A percentile compares a stretch with the other conserved stretches of the same genome.
These are phyloP conservation scores for Ectropis crepuscularia DNA, from an alignment of 2,888 invertebrate genomes.

Conservation along the genomic window DNA sequence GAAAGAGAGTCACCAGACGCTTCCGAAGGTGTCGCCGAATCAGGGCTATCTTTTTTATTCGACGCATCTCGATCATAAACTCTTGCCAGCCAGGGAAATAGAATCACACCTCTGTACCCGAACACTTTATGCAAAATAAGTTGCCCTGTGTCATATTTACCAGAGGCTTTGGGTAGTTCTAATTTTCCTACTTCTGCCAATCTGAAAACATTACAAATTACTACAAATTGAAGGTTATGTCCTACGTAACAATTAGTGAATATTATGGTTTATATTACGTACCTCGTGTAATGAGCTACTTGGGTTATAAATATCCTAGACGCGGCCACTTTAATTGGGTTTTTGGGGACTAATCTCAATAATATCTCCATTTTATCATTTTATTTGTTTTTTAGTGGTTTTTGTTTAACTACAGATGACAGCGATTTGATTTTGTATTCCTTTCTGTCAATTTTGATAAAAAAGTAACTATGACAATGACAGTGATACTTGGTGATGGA, in stretches of 20 bases:
- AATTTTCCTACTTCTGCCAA: slow-evolving; percentile 97
- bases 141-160: slow-evolving; percentile 98
- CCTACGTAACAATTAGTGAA: slow-evolving; percentile 52
- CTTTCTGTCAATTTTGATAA: slow-evolving; percentile 13
- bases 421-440: slow-evolving; percentile 18
- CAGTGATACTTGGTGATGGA: too few species aligned
- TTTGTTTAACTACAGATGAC: slow-evolving; percentile 64
- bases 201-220: slow-evolving; percentile 76
- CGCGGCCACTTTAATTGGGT: slow-evolving; percentile 66
- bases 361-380: slow-evolving; percentile 84
- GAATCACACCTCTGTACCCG: slow-evolving; percentile 97
- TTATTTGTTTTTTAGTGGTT: slow-evolving; percentile 65
- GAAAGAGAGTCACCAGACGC: slow-evolving; percentile 70
- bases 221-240: slow-evolving; percentile 65
- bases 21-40: slow-evolving; percentile 58
- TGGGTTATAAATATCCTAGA: slow-evolving; percentile 73
- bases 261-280: slow-evolving; percentile 31
- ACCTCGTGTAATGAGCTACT: slow-evolving; percentile 79
- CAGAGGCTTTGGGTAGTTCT: slow-evolving; percentile 93
- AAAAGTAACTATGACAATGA: too few species aligned
- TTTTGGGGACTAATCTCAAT: slow-evolving; percentile 74
- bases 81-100: slow-evolving; percentile 98
- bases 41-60: slow-evolving; percentile 85
- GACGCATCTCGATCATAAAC: slow-evolving; percentile 97
- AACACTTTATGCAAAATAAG: slow-evolving; percentile 98